Evolutionary conservation across 2,113 vertebrate species (phyloP).

Genomic region (Eretmochelys imbricata): DNA sequence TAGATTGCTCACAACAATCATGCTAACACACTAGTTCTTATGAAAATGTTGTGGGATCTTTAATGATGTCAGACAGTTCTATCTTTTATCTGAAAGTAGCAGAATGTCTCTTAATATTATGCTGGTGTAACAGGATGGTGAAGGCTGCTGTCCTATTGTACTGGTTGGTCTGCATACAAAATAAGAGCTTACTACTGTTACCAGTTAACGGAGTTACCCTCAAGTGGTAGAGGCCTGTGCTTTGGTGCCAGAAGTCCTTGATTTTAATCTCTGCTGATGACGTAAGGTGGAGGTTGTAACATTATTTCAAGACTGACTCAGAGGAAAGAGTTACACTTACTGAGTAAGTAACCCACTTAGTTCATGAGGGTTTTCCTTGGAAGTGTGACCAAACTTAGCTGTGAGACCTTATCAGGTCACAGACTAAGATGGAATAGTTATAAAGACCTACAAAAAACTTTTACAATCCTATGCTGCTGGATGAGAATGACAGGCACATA

Average conservation of each 20-base stretch:
- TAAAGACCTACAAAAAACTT: neutral
- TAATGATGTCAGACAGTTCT: conserved; percentile 52
- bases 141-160: conserved; percentile 54
- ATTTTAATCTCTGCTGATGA: conserved; percentile 41
- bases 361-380: neutral
- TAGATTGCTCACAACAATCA: neutral
- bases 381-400: neutral
- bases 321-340: conserved; percentile 18
- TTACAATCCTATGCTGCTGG: neutral
- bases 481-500: neutral
- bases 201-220: neutral
- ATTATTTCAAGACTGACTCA: conserved; percentile 20
- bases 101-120: conserved; percentile 47
- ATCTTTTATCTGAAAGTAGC: conserved; percentile 44
- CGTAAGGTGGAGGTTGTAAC: neutral
- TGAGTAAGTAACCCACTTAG: neutral
- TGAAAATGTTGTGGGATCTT: neutral
- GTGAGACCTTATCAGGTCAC: neutral
- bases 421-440: neutral
- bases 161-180: conserved; percentile 39
- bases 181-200: conserved; percentile 29
- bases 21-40: neutral
- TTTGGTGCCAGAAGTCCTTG: conserved; percentile 33
- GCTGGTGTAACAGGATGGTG: conserved; percentile 42
- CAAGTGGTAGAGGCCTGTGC: neutral